Evolutionary conservation across 2,888 invertebrate genomes (phyloP), one percentile per base, ranked within the genome.

Genomic region (Rhimphoctona megacephalus): DNA sequence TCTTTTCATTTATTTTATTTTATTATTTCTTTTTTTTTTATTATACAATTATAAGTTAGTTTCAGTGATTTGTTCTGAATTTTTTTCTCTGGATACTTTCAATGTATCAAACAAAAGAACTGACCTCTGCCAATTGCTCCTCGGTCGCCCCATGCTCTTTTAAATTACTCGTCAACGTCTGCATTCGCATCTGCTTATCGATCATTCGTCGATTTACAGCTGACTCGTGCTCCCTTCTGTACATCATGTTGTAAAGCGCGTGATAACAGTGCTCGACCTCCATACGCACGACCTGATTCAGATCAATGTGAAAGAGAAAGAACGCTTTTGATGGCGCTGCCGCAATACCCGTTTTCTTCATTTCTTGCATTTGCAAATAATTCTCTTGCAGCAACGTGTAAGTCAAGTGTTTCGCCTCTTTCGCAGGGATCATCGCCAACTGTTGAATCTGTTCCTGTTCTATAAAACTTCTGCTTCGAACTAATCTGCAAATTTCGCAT

Each of bases 371-470:
- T 90, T 96, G 96, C 39, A 97, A 94, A 89, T 96, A 96, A 93
- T 97, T 97, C 92, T 98, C 98, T 93, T 98, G 97, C 73, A 98
- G 95, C 88, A 99, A 95, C 89, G 96, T 97, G 94, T 98, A 99
- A 0, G 98, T 97, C 19, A 98, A 94, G 88, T 97, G 96, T 93
- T 99, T 99, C 2, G 98, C 98, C 94, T 99, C 98, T 93, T 99
- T 99, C 36, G 98, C 97, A 0, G 98, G 98, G 90, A 99, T 96
- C 99, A 99, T 98, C 0, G 98, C 98, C 89, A 97, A 95, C 91
- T 98, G 97, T 93, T 99, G 98, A 83, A 99, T 97, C 92, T 98
- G 97, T 87, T 98, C 98, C 90, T 98, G 98, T 93, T 99, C 99
- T 85, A 99, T 96, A 92, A 96, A 98, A 89, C 97, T 97, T 92